Percentiles rank a stretch among this genome's conserved stretches.
phyloP scores from a whole-genome alignment of 2,797 vertebrate species.

The Phrynocephalus vlangalii region DNA sequence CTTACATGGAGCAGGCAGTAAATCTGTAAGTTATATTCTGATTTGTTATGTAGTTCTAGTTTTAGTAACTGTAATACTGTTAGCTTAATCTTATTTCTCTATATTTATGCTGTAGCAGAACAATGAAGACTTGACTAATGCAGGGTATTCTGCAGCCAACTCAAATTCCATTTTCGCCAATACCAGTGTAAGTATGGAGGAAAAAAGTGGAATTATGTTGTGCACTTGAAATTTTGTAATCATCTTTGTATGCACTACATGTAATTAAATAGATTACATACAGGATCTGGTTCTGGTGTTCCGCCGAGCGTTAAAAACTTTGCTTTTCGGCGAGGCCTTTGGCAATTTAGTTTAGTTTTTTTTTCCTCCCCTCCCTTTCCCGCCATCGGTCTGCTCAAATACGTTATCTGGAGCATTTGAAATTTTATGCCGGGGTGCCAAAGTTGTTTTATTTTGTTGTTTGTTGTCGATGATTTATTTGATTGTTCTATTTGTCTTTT shows the following conservation, averaged over 20 bases:
- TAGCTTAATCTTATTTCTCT: constrained; percentile 55
- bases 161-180: constrained; percentile 92
- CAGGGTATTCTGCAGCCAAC: constrained; percentile 91
- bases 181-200: constrained; percentile 85
- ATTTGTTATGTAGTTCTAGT: constrained; percentile 23
- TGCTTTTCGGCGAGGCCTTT: too few species aligned
- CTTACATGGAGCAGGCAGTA: constrained; percentile 95
- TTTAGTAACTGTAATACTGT: constrained; percentile 31
- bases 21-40: constrained; percentile 88
- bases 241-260: constrained; percentile 7
- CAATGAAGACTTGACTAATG: constrained; percentile 91
- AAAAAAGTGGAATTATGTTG: constrained; percentile 13
- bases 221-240: constrained; percentile 8
- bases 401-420: too few species aligned
- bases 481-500: too few species aligned
- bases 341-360: too few species aligned
- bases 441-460: too few species aligned
- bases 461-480: too few species aligned
- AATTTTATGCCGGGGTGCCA: too few species aligned
- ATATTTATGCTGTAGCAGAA: constrained; percentile 81
- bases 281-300: not conserved
- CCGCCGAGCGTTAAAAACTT: too few species aligned
- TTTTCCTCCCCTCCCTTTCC: too few species aligned
- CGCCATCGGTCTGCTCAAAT: too few species aligned
- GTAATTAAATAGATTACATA: constrained; percentile 9